A percentile compares a stretch with the other conserved stretches of the same genome.
Evolutionary conservation across 1,140 invertebrate genomes (phyloP).

Genomic region (Orussus abietinus): DNA sequence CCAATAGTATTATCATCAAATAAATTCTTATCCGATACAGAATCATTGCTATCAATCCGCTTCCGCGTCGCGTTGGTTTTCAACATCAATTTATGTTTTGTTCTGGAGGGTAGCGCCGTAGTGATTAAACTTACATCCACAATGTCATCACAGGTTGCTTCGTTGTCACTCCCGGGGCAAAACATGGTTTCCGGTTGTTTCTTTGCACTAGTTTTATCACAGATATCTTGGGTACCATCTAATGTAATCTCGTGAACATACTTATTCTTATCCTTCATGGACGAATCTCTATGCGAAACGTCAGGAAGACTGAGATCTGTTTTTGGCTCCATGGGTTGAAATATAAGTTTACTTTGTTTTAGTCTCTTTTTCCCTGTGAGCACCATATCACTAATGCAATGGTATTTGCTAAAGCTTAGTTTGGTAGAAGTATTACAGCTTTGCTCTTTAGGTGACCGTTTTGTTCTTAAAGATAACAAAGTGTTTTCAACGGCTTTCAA

Average conservation of each 20-base stretch:
- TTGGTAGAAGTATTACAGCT: too few relatives aligned
- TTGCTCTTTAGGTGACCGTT: background rate
- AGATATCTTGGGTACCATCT: constrained; percentile 3
- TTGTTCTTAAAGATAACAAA: background rate
- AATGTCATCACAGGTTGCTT: constrained; percentile 2
- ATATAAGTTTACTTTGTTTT: constrained; percentile 29
- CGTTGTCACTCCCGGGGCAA: background rate
- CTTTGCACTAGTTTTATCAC: constrained; percentile 4
- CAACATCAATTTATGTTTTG: constrained; percentile 12
- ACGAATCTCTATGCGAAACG: background rate
- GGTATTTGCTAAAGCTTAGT: background rate
- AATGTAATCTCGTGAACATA: constrained; percentile 11
- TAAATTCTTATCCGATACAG: too few relatives aligned
- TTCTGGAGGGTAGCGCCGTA: constrained; percentile 9
- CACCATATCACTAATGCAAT: background rate
- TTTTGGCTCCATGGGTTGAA: constrained; percentile 16
- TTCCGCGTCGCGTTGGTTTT: constrained; percentile 8
- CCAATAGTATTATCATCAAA: too few relatives aligned
- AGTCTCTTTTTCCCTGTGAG: constrained; percentile 21
- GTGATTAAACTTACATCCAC: constrained; percentile 4
- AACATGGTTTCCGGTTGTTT: background rate
- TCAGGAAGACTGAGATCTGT: constrained; percentile 3
- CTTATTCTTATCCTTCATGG: constrained; percentile 2
- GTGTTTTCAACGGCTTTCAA: background rate
- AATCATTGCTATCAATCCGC: too few relatives aligned